A percentile compares a stretch with the other conserved stretches of the same genome.
These are phyloP conservation scores for Ectropis crepuscularia DNA, from an alignment of 2,888 invertebrate species.

Conservation along the genomic window DNA sequence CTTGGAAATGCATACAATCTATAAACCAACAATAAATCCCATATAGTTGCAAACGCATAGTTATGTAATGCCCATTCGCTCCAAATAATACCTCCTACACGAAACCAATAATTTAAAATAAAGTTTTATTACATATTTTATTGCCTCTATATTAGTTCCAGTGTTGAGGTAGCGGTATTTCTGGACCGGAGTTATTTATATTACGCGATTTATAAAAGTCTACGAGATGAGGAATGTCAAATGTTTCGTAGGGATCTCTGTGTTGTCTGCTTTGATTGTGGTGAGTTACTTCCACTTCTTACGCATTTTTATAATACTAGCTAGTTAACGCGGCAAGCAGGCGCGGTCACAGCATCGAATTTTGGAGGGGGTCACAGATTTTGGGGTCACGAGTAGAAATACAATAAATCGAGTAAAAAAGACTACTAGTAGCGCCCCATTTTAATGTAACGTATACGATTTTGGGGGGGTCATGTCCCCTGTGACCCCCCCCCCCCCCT, in stretches of 20 bases:
- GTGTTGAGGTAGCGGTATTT: constrained; percentile 57
- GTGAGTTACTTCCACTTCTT: constrained; percentile 48
- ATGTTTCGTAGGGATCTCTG: constrained; percentile 47
- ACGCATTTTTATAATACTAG: background rate
- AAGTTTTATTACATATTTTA: constrained; percentile 57
- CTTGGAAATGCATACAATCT: too few species aligned
- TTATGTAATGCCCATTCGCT: constrained; percentile 2
- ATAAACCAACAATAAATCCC: too few species aligned
- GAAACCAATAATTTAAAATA: constrained; percentile 52
- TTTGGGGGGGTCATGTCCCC: too few species aligned
- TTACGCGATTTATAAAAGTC: constrained; percentile 34
- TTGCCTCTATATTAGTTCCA: constrained; percentile 46
- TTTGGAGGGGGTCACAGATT: too few species aligned
- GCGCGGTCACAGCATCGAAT: too few species aligned
- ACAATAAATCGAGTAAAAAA: too few species aligned
- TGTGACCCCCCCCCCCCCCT: too few species aligned
- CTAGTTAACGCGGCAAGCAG: too few species aligned
- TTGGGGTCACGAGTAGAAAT: too few species aligned
- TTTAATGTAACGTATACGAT: too few species aligned
- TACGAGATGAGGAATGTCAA: constrained; percentile 48
- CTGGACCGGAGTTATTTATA: constrained; percentile 47
- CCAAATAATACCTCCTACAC: constrained; percentile 10
- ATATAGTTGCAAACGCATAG: background rate
- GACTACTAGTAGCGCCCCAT: too few species aligned
- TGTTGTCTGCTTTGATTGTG: constrained; percentile 48